phyloP scores from a whole-genome alignment of 2,888 invertebrate genomes.

The Ephialtes manifestator region DNA sequence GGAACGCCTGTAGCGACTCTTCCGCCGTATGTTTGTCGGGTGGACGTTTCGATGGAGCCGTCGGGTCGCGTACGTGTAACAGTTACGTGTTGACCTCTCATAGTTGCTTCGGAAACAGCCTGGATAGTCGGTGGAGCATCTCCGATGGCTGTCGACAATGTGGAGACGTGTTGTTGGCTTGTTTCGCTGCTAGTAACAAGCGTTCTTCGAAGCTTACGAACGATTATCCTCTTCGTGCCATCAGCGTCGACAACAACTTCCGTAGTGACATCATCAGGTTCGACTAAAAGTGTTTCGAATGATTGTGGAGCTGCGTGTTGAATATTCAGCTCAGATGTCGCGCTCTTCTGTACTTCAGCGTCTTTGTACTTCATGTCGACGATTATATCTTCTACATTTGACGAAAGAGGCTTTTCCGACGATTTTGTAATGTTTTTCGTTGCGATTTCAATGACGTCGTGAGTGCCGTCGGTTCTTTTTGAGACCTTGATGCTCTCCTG shows the following conservation, averaged over 20 bases:
- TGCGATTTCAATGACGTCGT: slow-evolving; percentile 85
- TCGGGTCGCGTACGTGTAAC: slow-evolving; percentile 88
- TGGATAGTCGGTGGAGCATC: slow-evolving; percentile 89
- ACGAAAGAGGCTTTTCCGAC: slow-evolving; percentile 14
- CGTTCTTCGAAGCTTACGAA: slow-evolving; percentile 91
- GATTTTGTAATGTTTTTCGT: slow-evolving; percentile 80
- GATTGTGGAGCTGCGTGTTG: slow-evolving; percentile 91
- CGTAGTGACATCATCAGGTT: slow-evolving; percentile 94
- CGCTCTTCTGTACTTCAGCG: slow-evolving; percentile 86
- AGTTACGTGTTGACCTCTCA: slow-evolving; percentile 89
- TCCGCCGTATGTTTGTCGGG: slow-evolving; percentile 89
- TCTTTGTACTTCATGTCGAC: slow-evolving; percentile 92
- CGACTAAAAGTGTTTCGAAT: slow-evolving; percentile 93
- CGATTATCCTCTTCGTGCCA: slow-evolving; percentile 93
- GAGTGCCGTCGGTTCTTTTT: slow-evolving; percentile 82
- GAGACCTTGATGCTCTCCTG: slow-evolving; percentile 83
- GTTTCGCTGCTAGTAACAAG: slow-evolving; percentile 89
- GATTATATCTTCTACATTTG: slow-evolving; percentile 88
- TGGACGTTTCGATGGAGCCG: slow-evolving; percentile 89
- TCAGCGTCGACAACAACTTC: slow-evolving; percentile 93
- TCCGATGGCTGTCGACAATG: slow-evolving; percentile 87
- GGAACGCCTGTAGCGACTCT: slow-evolving; percentile 89
- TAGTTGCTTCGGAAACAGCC: slow-evolving; percentile 90
- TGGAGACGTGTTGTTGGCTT: slow-evolving; percentile 88
- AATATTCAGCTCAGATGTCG: slow-evolving; percentile 90